Percentiles rank a stretch among this genome's conserved stretches.
phyloP scores from a whole-genome alignment of 1,140 invertebrate genomes.

The Nebria ingens region DNA sequence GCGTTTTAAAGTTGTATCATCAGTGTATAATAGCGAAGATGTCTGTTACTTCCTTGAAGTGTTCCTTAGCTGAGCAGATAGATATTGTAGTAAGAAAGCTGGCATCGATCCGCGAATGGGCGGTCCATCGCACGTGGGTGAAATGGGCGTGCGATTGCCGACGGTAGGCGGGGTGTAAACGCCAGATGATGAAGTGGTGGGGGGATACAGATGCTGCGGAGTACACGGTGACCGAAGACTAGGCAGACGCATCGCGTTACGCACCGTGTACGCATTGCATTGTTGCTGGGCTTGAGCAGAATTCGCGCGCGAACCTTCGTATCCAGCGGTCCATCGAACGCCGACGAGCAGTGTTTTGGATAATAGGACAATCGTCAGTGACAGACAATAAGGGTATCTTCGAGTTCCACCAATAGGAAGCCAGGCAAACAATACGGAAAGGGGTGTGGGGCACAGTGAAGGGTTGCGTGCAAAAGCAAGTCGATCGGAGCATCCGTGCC shows the following conservation, averaged over 20 bases:
- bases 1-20: too few relatives aligned
- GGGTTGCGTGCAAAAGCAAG: neutral
- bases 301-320: neutral
- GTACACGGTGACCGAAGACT: neutral
- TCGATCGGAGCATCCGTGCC: neutral
- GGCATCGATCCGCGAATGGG: constrained; percentile 5
- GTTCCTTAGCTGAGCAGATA: too few relatives aligned
- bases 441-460: neutral
- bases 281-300: neutral
- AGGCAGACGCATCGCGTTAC: neutral
- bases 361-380: neutral
- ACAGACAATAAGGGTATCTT: neutral
- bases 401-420: neutral
- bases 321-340: too few relatives aligned
- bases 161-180: neutral
- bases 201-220: neutral
- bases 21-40: too few relatives aligned
- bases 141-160: neutral
- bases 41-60: too few relatives aligned
- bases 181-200: neutral
- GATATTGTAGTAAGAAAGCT: neutral
- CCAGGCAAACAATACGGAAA: neutral
- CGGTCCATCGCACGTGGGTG: constrained; percentile 2
- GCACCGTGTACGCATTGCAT: neutral
- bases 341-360: neutral